Evolutionary conservation across 2,797 vertebrate species (phyloP).

Genomic region (Melanogrammus aeglefinus): DNA sequence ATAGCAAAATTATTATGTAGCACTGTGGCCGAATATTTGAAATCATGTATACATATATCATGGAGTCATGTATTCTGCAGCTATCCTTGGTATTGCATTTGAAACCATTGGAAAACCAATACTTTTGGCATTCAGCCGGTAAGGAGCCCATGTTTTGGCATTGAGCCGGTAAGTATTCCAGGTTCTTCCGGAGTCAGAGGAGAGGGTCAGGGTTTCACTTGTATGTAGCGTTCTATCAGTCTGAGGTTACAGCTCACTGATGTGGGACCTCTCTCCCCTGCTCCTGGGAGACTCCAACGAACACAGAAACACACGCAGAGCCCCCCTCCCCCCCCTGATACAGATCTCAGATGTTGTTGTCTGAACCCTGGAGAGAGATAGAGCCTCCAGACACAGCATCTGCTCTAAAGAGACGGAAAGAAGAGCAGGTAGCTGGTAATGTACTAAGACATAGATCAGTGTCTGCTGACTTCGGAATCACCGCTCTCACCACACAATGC

Average conservation of each 20-base stretch:
- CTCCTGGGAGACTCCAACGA: slow-evolving; percentile 51
- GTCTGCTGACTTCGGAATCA: slow-evolving; percentile 42
- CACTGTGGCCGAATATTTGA: neutral
- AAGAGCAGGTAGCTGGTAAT: slow-evolving; percentile 21
- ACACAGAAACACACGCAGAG: slow-evolving; percentile 37
- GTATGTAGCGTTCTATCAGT: slow-evolving; percentile 70
- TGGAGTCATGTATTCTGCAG: neutral
- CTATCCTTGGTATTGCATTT: slow-evolving; percentile 7
- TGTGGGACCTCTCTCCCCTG: slow-evolving; percentile 56
- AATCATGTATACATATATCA: neutral
- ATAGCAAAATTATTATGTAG: neutral
- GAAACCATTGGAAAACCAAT: neutral
- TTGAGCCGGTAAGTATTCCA: slow-evolving; percentile 64
- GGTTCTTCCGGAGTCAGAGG: slow-evolving; percentile 54
- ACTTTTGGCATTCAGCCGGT: slow-evolving; percentile 57
- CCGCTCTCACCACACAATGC: slow-evolving; percentile 29
- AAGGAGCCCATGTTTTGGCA: slow-evolving; percentile 63
- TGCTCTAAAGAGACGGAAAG: neutral
- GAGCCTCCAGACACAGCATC: neutral
- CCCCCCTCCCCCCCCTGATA: slow-evolving; percentile 58
- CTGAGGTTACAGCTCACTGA: slow-evolving; percentile 62
- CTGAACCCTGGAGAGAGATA: slow-evolving; percentile 27
- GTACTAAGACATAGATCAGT: slow-evolving; percentile 57
- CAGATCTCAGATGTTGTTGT: slow-evolving; percentile 75
- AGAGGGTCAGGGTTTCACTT: slow-evolving; percentile 50